A percentile compares a stretch with the other conserved stretches of the same genome.
These are phyloP conservation scores for Barnardius zonarius DNA, from an alignment of 2,113 vertebrate genomes.

Conservation along the genomic window DNA sequence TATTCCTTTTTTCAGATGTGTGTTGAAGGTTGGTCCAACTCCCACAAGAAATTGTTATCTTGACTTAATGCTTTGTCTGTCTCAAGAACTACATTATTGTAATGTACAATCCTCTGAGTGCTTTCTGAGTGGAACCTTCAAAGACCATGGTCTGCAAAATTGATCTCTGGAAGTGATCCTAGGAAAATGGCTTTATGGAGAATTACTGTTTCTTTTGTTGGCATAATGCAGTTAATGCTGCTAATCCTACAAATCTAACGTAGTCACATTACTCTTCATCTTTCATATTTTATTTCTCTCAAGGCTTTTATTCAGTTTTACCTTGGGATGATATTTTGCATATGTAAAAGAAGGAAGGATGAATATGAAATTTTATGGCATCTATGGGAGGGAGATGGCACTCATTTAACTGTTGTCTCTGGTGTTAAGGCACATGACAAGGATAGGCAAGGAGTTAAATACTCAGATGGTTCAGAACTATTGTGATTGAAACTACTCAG, in stretches of 20 bases:
- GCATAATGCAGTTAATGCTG: neutral
- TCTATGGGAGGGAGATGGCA: neutral
- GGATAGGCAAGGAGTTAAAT: neutral
- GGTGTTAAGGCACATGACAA: neutral
- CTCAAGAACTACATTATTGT: neutral
- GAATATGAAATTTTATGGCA: neutral
- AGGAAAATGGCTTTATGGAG: neutral
- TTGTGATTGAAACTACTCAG: neutral
- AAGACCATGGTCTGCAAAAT: neutral
- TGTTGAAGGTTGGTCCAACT: neutral
- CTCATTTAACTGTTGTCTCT: neutral
- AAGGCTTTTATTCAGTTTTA: conserved; percentile 8
- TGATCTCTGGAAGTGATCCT: neutral
- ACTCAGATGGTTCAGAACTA: neutral
- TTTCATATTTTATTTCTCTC: neutral
- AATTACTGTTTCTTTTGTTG: neutral
- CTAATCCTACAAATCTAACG: neutral
- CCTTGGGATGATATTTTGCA: neutral
- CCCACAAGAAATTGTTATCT: neutral
- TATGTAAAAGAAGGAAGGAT: neutral
- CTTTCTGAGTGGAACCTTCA: neutral
- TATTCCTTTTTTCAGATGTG: neutral
- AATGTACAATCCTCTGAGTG: neutral
- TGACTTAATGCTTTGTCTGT: neutral
- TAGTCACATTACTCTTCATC: neutral